Percentiles rank a stretch among this genome's conserved stretches.
Conservation (phyloP, 1,140 invertebrate species). For the Drosophila kepulauana region DNA sequence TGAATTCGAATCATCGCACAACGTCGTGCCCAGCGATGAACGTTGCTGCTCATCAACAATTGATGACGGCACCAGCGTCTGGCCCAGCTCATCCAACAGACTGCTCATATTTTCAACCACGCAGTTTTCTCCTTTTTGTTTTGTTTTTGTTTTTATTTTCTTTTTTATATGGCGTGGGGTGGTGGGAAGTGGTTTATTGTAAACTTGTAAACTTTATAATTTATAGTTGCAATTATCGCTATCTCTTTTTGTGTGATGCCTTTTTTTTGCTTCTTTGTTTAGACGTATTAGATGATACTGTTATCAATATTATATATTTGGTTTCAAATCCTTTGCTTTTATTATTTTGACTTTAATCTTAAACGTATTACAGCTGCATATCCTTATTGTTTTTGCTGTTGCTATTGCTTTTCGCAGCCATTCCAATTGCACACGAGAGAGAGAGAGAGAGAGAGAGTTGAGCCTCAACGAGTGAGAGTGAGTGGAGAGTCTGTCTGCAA, state of each 20-base stretch:
- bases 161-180: background rate
- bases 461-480: background rate
- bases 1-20: conserved; percentile 61
- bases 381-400: conserved; percentile 32
- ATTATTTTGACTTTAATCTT: conserved; percentile 16
- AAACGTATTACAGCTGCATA: conserved; percentile 36
- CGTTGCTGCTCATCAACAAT: conserved; percentile 30
- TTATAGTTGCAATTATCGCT: conserved; percentile 11
- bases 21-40: conserved; percentile 20
- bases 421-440: conserved; percentile 34
- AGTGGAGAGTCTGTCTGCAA: conserved; percentile 15
- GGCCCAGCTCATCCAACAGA: conserved; percentile 47
- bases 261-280: background rate
- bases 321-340: conserved; percentile 41
- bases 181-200: conserved; percentile 15
- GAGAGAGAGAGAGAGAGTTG: background rate
- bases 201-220: background rate
- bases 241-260: background rate
- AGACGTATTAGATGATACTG: conserved; percentile 13
- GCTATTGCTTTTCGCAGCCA: conserved; percentile 29
- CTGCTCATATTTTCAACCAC: conserved; percentile 32
- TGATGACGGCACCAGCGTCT: conserved; percentile 24
- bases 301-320: conserved; percentile 12
- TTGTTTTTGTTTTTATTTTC: background rate
- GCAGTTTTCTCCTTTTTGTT: background rate